Percentiles rank a stretch among this genome's conserved stretches.
Evolutionary conservation across 2,797 vertebrate species (phyloP).

Genomic region (Atherinosoma microstoma): DNA sequence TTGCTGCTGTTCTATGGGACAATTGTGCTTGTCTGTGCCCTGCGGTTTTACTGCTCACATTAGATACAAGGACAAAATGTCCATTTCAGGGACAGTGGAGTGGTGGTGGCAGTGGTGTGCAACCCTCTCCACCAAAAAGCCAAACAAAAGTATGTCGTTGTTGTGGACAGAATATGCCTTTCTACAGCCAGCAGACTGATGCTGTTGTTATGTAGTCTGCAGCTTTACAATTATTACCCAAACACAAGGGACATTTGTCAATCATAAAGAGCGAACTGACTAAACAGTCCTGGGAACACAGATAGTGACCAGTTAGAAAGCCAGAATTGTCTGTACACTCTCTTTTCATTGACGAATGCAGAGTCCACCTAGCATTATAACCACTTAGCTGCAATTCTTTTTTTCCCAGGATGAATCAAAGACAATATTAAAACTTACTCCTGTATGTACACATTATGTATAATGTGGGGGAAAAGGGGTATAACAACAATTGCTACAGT

Average conservation of each 20-base stretch:
- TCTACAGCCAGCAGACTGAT: constrained; percentile 69
- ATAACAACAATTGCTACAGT: background rate
- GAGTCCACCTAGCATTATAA: constrained; percentile 25
- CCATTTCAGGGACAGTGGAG: constrained; percentile 74
- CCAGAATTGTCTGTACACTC: constrained; percentile 37
- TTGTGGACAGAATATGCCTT: constrained; percentile 78
- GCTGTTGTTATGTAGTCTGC: constrained; percentile 76
- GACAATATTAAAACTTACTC: constrained; percentile 9
- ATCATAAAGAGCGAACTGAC: constrained; percentile 67
- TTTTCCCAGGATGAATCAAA: background rate
- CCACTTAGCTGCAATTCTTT: background rate
- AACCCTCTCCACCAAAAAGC: constrained; percentile 80
- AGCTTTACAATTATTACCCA: constrained; percentile 65
- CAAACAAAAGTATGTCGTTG: constrained; percentile 81
- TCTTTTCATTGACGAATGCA: constrained; percentile 39
- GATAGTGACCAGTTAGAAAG: constrained; percentile 42
- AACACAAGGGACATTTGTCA: constrained; percentile 79
- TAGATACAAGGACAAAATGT: constrained; percentile 82
- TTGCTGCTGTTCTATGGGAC: constrained; percentile 76
- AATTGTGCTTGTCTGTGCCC: constrained; percentile 77
- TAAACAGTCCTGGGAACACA: constrained; percentile 41
- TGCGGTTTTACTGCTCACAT: constrained; percentile 74
- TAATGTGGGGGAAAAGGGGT: background rate
- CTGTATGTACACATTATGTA: background rate
- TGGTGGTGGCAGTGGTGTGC: constrained; percentile 67